Percentiles rank a stretch among this genome's conserved stretches.
Evolutionary conservation across 2,888 invertebrate species (phyloP).

Genomic region (Alloscopus bannaensis): DNA sequence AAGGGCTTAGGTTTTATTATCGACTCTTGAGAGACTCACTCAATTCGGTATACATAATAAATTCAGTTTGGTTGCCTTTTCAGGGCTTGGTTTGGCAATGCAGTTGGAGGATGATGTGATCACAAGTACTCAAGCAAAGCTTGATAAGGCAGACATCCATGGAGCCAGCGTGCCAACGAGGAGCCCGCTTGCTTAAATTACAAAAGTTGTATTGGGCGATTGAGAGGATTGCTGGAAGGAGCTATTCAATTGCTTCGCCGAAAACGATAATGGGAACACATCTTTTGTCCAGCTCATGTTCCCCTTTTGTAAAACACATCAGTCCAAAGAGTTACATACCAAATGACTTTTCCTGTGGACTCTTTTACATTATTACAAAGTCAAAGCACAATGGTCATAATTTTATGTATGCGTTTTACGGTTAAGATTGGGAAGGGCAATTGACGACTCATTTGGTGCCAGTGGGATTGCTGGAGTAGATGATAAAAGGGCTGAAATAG

Average conservation of each 20-base stretch:
- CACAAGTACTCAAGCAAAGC: slow-evolving; percentile 15
- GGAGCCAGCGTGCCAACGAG: slow-evolving; percentile 23
- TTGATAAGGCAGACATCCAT: slow-evolving; percentile 32
- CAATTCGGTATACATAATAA: slow-evolving; percentile 43
- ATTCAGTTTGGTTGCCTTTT: slow-evolving; percentile 16
- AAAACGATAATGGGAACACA: slow-evolving; percentile 1
- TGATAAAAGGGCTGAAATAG: slow-evolving; percentile 40
- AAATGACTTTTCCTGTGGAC: no score
- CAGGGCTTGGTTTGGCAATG: slow-evolving; percentile 27
- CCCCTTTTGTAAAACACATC: neutral
- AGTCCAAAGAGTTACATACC: no score
- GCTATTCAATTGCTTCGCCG: no score
- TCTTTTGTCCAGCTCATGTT: slow-evolving; percentile 16
- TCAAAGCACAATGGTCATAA: no score
- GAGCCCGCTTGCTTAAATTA: slow-evolving; percentile 25
- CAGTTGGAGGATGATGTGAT: slow-evolving; percentile 15
- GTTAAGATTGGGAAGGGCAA: slow-evolving; percentile 22
- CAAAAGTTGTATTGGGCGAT: no score
- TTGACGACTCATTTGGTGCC: slow-evolving; percentile 51
- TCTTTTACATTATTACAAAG: no score
- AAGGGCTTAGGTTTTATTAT: no score
- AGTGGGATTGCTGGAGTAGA: slow-evolving; percentile 50
- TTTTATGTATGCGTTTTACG: slow-evolving; percentile 17
- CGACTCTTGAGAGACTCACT: slow-evolving; percentile 18
- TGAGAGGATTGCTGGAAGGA: neutral